These are phyloP conservation scores for Leguminivora glycinivorella DNA, from an alignment of 1,140 invertebrate species.

Conservation along the genomic window DNA sequence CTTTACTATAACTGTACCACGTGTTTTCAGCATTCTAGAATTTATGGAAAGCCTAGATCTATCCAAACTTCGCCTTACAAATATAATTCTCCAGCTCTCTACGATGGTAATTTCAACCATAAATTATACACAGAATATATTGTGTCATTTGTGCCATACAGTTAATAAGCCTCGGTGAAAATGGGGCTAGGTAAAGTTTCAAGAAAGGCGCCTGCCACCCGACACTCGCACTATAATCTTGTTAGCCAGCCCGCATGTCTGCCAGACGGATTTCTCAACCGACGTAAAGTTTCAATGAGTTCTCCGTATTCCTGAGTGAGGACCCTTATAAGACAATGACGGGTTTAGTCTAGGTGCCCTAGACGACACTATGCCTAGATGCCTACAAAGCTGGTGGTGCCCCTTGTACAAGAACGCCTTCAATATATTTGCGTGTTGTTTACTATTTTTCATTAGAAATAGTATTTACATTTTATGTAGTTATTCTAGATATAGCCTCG, in stretches of 20 bases:
- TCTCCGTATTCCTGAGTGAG: not conserved
- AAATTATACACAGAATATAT: not conserved
- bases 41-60: no score
- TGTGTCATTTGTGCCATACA: not conserved
- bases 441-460: no score
- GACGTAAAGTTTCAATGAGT: not conserved
- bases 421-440: no score
- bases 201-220: slow-evolving; percentile 16
- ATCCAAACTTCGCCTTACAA: no score
- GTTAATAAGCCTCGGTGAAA: not conserved
- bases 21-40: no score
- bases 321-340: not conserved
- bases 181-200: slow-evolving; percentile 8
- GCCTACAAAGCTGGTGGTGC: not conserved
- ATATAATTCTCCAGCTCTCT: no score
- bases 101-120: not conserved
- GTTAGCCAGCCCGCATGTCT: slow-evolving; percentile 23
- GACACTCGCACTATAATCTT: slow-evolving; percentile 16
- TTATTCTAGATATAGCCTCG: no score
- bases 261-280: slow-evolving; percentile 13
- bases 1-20: no score
- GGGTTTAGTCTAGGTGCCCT: not conserved
- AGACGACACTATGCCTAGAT: not conserved
- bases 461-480: no score
- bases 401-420: not conserved